Evolutionary conservation across 2,888 invertebrate species (phyloP).

Genomic region (Helobdella robusta): DNA sequence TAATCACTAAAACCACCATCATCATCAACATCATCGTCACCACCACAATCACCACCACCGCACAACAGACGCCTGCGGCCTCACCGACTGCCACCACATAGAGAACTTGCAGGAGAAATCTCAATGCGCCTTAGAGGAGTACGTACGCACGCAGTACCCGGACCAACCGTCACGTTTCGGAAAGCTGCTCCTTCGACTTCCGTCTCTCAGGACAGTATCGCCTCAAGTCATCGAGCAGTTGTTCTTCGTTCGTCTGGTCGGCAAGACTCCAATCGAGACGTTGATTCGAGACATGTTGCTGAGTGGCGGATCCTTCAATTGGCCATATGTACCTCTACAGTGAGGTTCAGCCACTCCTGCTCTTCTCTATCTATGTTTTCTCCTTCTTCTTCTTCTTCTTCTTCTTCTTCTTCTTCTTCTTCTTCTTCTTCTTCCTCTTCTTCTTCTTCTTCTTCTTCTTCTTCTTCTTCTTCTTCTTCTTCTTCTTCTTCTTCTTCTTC

Average conservation of each 20-base stretch:
- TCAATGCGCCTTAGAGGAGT: constrained; percentile 95
- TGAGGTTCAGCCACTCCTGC: too few relatives aligned
- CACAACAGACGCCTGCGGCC: constrained; percentile 81
- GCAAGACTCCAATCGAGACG: constrained; percentile 94
- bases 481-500: background rate
- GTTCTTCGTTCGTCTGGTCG: constrained; percentile 91
- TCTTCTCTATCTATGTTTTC: background rate
- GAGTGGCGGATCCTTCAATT: constrained; percentile 89
- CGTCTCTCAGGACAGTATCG: constrained; percentile 84
- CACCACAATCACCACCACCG: background rate
- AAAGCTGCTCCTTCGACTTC: constrained; percentile 79
- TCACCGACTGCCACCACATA: constrained; percentile 87
- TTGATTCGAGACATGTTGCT: constrained; percentile 91
- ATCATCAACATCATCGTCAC: background rate
- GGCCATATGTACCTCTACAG: constrained; percentile 72
- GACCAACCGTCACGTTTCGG: constrained; percentile 94
- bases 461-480: constrained; percentile 1
- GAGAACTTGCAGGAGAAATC: constrained; percentile 94
- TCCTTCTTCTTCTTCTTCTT: background rate
- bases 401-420: constrained; percentile 1
- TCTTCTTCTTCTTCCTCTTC: background rate
- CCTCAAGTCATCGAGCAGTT: constrained; percentile 89
- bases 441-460: constrained; percentile 1
- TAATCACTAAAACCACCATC: background rate
- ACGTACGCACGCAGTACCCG: constrained; percentile 90